Percentiles rank a stretch among this genome's conserved stretches.
Conservation (phyloP, 2,888 invertebrate species). For the Eristalis arbustorum region DNA sequence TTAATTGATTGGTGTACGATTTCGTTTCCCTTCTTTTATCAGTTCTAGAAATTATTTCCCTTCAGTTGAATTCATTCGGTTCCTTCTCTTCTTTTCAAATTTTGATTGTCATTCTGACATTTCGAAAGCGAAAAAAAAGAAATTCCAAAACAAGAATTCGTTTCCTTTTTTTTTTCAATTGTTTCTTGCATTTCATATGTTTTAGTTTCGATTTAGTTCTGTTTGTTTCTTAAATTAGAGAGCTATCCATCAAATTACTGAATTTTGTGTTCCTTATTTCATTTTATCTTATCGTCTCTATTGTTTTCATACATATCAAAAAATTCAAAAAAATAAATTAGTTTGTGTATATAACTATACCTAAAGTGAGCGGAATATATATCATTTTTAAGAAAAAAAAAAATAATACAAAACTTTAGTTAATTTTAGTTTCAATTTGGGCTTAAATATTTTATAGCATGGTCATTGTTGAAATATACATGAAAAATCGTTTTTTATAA, state of each 20-base stretch:
- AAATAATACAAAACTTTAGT: slow-evolving; percentile 33
- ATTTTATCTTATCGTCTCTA: neutral
- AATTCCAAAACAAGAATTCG: neutral
- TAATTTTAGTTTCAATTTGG: slow-evolving; percentile 68
- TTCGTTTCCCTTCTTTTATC: slow-evolving; percentile 21
- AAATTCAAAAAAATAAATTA: slow-evolving; percentile 7
- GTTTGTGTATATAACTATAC: slow-evolving; percentile 64
- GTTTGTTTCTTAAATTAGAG: slow-evolving; percentile 30
- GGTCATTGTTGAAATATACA: slow-evolving; percentile 71
- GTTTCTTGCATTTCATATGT: slow-evolving; percentile 60
- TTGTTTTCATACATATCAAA: slow-evolving; percentile 24
- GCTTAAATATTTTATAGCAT: slow-evolving; percentile 72
- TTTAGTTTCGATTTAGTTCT: slow-evolving; percentile 17
- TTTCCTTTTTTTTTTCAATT: slow-evolving; percentile 39
- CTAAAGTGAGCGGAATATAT: slow-evolving; percentile 51
- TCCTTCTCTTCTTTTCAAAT: neutral
- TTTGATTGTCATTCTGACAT: no score
- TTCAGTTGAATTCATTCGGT: slow-evolving; percentile 24
- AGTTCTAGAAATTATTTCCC: slow-evolving; percentile 51
- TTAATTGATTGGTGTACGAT: slow-evolving; percentile 70
- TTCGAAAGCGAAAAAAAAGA: neutral
- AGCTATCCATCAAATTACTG: slow-evolving; percentile 48
- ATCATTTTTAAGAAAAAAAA: slow-evolving; percentile 24
- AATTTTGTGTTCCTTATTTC: neutral
- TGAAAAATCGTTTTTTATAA: slow-evolving; percentile 31